phyloP scores from a whole-genome alignment of 2,113 vertebrate species.

The Anhinga rufa region DNA sequence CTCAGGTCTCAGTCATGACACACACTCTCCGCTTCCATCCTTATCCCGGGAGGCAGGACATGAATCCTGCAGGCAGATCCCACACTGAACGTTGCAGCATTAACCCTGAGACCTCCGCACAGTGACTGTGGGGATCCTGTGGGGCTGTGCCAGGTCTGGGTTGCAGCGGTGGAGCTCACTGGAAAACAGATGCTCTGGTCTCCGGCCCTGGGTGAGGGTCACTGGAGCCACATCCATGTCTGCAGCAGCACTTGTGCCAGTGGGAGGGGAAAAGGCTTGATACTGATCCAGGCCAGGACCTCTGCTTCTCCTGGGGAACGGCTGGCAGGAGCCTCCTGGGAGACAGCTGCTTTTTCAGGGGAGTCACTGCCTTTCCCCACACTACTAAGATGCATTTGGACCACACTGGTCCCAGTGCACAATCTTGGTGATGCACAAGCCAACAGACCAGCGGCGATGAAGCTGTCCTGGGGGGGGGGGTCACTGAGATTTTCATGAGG shows the following conservation, averaged over 20 bases:
- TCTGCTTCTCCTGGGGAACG: neutral
- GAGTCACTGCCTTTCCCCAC: neutral
- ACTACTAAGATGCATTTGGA: neutral
- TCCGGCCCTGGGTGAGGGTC: neutral
- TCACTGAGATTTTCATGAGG: neutral
- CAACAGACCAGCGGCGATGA: fast-evolving
- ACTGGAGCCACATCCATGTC: neutral
- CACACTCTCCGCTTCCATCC: neutral
- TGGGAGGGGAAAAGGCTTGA: neutral
- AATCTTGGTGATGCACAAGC: neutral
- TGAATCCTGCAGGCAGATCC: neutral
- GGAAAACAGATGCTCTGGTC: neutral
- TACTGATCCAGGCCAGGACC: neutral
- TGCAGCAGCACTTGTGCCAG: neutral
- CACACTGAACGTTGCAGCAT: neutral
- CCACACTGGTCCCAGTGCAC: neutral
- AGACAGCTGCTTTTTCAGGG: neutral
- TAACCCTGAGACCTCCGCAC: fast-evolving
- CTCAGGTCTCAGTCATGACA: neutral
- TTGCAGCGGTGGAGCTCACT: neutral
- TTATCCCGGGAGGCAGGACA: neutral
- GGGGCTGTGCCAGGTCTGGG: neutral
- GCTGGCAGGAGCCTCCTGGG: neutral
- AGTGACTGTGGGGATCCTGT: neutral
- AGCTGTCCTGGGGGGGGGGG: neutral